Percentiles rank a stretch among this genome's conserved stretches.
Evolutionary conservation across 2,113 vertebrate genomes (phyloP).

Genomic region (Platichthys flesus): DNA sequence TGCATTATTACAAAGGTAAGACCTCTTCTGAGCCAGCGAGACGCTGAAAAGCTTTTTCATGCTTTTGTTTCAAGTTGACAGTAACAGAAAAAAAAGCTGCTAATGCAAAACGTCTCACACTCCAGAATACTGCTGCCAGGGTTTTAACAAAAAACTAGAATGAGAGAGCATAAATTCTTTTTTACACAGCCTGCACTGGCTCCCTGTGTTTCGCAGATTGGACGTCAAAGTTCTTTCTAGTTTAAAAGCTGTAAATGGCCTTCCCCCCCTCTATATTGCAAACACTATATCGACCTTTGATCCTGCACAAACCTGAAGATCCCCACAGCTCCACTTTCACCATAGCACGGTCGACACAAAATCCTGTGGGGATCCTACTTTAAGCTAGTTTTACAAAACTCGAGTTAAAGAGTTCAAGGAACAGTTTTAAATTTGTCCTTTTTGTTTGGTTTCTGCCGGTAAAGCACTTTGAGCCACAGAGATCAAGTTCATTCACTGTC

Average conservation of each 20-base stretch:
- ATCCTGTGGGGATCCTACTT: neutral
- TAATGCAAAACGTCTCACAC: neutral
- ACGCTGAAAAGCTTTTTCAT: neutral
- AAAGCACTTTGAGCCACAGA: no score
- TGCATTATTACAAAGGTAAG: neutral
- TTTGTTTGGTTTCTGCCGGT: no score
- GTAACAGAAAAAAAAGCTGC: neutral
- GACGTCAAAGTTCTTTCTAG: neutral
- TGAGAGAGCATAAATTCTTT: neutral
- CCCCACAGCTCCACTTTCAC: no score
- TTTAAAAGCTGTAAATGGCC: neutral
- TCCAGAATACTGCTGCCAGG: neutral
- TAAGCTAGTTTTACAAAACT: neutral
- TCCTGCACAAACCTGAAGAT: no score
- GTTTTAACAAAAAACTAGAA: neutral
- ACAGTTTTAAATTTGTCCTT: no score
- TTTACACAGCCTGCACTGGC: neutral
- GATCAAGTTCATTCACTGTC: no score
- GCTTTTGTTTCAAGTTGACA: neutral
- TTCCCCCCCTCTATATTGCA: neutral
- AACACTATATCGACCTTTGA: neutral
- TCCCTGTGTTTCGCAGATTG: neutral
- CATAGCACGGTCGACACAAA: no score
- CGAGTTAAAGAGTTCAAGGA: no score
- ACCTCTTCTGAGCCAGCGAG: neutral